A percentile compares a stretch with the other conserved stretches of the same genome.
phyloP scores from a whole-genome alignment of 2,113 vertebrate genomes.

The Ursus arctos region DNA sequence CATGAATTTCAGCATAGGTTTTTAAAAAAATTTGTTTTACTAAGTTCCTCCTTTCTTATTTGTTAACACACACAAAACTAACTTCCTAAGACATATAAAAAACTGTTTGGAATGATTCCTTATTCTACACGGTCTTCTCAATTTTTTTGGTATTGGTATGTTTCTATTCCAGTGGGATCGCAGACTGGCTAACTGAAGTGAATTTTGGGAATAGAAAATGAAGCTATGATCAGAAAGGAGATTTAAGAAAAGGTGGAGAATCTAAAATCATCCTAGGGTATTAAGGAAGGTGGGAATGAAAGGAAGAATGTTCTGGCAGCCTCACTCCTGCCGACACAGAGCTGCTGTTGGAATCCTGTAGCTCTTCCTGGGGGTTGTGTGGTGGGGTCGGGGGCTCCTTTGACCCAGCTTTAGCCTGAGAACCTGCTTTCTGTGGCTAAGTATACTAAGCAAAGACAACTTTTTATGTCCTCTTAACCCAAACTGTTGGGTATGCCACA shows the following conservation, averaged over 20 bases:
- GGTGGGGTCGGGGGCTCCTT: not conserved
- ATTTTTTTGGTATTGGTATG: not conserved
- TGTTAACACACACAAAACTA: constrained; percentile 1
- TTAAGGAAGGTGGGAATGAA: not conserved
- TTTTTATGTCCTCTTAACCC: constrained; percentile 8
- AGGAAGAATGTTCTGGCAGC: not conserved
- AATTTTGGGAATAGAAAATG: not conserved
- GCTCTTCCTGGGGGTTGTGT: no score
- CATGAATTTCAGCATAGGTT: not conserved
- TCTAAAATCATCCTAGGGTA: fast-evolving
- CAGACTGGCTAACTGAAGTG: not conserved
- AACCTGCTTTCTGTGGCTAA: not conserved
- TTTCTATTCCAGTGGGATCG: not conserved
- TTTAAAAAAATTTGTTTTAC: not conserved
- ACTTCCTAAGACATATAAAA: not conserved
- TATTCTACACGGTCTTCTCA: not conserved
- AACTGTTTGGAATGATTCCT: not conserved
- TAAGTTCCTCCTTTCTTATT: not conserved
- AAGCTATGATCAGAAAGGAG: not conserved
- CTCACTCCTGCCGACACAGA: fast-evolving
- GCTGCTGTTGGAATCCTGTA: not conserved
- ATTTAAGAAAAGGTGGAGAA: not conserved
- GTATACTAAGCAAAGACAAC: not conserved
- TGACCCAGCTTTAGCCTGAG: not conserved
- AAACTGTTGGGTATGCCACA: not conserved